These are phyloP conservation scores for Monochamus saltuarius DNA, from an alignment of 1,140 invertebrate genomes.

Conservation along the genomic window DNA sequence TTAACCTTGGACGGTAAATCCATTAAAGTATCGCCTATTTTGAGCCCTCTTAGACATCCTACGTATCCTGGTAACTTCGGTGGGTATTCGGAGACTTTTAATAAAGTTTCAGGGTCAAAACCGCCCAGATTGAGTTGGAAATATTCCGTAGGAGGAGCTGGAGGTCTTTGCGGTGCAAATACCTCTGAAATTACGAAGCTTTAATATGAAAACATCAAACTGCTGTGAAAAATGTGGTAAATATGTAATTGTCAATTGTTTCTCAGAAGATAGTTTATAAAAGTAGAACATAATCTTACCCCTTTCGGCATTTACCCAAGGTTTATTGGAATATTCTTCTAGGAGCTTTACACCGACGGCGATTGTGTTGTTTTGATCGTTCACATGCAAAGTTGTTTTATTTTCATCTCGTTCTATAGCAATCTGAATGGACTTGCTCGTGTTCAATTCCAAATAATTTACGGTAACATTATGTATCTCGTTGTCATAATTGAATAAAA, in stretches of 20 bases:
- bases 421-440: conserved; percentile 80
- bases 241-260: neutral
- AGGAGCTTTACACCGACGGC: conserved; percentile 69
- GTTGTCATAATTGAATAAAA: conserved; percentile 79
- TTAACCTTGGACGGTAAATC: conserved; percentile 73
- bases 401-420: conserved; percentile 74
- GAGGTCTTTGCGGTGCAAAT: conserved; percentile 78
- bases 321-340: conserved; percentile 75
- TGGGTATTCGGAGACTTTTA: conserved; percentile 60
- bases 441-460: conserved; percentile 70
- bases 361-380: conserved; percentile 72
- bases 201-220: conserved; percentile 2
- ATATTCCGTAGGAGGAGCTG: conserved; percentile 79
- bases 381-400: conserved; percentile 78
- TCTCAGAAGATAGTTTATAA: no score
- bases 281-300: conserved; percentile 56
- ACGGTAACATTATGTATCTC: conserved; percentile 79
- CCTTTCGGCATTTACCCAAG: conserved; percentile 80
- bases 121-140: conserved; percentile 89
- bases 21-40: conserved; percentile 78
- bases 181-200: conserved; percentile 63
- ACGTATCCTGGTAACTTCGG: conserved; percentile 73
- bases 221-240: neutral
- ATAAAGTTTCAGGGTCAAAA: conserved; percentile 72
- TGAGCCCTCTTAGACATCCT: conserved; percentile 85